phyloP scores from a whole-genome alignment of 2,888 invertebrate genomes.

The Sarcophaga carnaria region DNA sequence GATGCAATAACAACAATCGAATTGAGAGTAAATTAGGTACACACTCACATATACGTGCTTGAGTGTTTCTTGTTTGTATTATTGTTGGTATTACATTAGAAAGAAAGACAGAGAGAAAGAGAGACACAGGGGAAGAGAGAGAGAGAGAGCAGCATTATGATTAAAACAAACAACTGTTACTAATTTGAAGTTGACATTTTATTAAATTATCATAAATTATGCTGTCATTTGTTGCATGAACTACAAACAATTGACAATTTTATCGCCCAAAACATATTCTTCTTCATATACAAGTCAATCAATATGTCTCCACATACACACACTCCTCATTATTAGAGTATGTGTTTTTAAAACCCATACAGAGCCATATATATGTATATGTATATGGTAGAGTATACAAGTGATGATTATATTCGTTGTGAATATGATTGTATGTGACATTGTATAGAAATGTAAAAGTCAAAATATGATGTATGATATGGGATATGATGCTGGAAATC shows the following conservation, averaged over 20 bases:
- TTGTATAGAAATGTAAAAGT: not conserved
- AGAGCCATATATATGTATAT: not conserved
- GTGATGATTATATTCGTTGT: no score
- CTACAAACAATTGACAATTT: slow-evolving; percentile 63
- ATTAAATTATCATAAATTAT: slow-evolving; percentile 64
- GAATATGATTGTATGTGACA: no score
- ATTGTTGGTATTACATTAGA: not conserved
- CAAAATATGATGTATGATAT: slow-evolving; percentile 33
- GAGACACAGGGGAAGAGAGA: no score
- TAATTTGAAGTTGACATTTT: slow-evolving; percentile 50
- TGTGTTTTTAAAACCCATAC: no score
- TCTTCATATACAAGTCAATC: slow-evolving; percentile 32
- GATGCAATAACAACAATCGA: not conserved
- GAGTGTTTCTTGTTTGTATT: no score
- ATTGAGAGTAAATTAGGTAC: slow-evolving; percentile 22
- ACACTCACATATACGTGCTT: not conserved
- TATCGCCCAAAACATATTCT: slow-evolving; percentile 38
- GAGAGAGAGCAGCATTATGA: not conserved
- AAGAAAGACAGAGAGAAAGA: no score
- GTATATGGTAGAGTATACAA: not conserved
- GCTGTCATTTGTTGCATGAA: slow-evolving; percentile 43
- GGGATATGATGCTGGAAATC: not conserved
- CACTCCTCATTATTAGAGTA: not conserved
- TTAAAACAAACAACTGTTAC: slow-evolving; percentile 34
- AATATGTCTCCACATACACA: not conserved